phyloP scores from a whole-genome alignment of 2,113 vertebrate genomes.

The Todiramphus chloris region DNA sequence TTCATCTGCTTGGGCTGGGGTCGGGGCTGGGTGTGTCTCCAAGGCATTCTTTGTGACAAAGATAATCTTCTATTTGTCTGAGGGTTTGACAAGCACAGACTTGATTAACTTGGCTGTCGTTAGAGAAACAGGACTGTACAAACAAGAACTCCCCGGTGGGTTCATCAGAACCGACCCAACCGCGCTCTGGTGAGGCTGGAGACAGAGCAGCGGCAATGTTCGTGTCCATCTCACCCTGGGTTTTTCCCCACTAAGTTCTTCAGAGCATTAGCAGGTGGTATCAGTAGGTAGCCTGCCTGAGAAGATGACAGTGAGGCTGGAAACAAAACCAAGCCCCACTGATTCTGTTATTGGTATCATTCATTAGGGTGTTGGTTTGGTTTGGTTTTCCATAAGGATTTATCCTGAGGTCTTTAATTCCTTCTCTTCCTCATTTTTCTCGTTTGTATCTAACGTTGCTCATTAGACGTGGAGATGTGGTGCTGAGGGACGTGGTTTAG shows the following conservation, averaged over 20 bases:
- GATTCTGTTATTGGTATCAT: neutral
- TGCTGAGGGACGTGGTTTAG: neutral
- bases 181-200: neutral
- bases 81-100: neutral
- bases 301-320: neutral
- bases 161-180: neutral
- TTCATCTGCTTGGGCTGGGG: neutral
- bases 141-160: neutral
- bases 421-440: neutral
- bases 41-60: constrained; percentile 6
- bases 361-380: neutral
- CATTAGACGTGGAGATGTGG: neutral
- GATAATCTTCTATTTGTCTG: neutral
- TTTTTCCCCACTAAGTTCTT: neutral
- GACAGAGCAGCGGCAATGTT: neutral
- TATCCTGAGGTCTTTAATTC: neutral
- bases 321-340: neutral
- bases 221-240: neutral
- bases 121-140: neutral
- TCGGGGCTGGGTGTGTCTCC: neutral
- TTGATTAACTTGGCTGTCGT: neutral
- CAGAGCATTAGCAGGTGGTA: neutral
- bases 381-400: neutral
- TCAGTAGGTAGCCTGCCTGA: neutral
- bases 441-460: neutral